Evolutionary conservation across 1,140 invertebrate species (phyloP), one percentile per base, ranked within the genome.

Genomic region (Holotrichia oblita): DNA sequence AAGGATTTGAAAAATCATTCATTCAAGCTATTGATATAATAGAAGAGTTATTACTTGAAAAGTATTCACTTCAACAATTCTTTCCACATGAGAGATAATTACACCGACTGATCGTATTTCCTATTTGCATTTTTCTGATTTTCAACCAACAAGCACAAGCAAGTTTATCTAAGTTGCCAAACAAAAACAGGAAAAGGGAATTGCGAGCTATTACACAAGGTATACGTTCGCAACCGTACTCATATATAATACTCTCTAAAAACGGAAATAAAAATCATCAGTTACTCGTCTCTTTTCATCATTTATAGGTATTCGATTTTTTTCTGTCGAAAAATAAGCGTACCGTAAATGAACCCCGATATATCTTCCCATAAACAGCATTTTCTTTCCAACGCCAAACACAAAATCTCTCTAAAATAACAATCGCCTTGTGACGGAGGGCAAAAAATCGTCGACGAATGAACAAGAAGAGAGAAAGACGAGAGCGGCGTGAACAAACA

Each of bases 261-360:
- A 55, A 48, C 44, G 48, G 48, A 55, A 55, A 55, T 55, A n/a
- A 17, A n/a, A 55, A 17, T 17, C 48, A 55, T 55, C 48, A 48
- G 44, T 48, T n/a, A 55, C 14, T 3, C 48, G 1, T 34, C 27
- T 34, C 27, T 34, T 34, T 34, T 14, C 48, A 17, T 55, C 48
- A 55, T 55, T 55, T 55, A 17, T 55, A 55, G 17, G 17, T 55
- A 55, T 6, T 17, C 48, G 12, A 17, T 55, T 55, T 55, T 55
- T n/a, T 17, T n/a, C 48, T 14, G 48, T 6, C 12, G 12, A 55
- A 55, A 55, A 44, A 44, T 34, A 34, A 34, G 27, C 4, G 27
- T 34, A 34, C 2, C 0, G 9, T 44, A 44, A 44, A 44, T 44
- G 48, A 55, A 17, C 48, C n/a, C 17, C 48, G 48, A 17, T 17